Evolutionary conservation across 2,888 invertebrate genomes (phyloP).

Genomic region (Selenia dentaria): DNA sequence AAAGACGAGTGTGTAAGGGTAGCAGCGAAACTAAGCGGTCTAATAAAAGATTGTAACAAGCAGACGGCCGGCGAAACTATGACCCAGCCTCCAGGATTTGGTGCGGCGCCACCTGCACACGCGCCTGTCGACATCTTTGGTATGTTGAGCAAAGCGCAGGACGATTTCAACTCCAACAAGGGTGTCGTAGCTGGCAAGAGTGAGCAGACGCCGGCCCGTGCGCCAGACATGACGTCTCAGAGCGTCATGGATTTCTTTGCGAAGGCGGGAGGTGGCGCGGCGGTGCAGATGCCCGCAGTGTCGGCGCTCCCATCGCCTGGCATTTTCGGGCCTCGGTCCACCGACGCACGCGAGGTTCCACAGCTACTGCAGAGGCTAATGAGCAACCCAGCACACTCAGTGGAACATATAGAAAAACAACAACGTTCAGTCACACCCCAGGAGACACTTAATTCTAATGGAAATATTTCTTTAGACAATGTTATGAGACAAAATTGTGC

Average conservation of each 20-base stretch:
- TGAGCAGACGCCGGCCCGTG: constrained; percentile 76
- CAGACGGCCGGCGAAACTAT: constrained; percentile 65
- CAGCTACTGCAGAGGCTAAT: constrained; percentile 90
- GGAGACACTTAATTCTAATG: constrained; percentile 69
- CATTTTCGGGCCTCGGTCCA: constrained; percentile 72
- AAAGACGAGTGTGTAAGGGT: constrained; percentile 94
- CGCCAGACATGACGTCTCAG: constrained; percentile 90
- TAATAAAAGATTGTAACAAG: constrained; percentile 87
- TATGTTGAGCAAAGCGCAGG: constrained; percentile 95
- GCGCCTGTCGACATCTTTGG: constrained; percentile 90
- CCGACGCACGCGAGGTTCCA: constrained; percentile 85
- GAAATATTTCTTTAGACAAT: constrained; percentile 52
- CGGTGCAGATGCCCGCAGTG: constrained; percentile 81
- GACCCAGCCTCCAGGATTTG: constrained; percentile 63
- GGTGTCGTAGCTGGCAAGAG: constrained; percentile 60
- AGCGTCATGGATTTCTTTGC: constrained; percentile 96
- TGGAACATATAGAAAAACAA: constrained; percentile 95
- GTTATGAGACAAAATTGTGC: constrained; percentile 53
- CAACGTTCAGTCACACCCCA: constrained; percentile 91
- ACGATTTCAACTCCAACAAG: constrained; percentile 90
- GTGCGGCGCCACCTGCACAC: constrained; percentile 58
- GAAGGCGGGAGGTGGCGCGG: constrained; percentile 86
- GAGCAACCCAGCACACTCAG: constrained; percentile 92
- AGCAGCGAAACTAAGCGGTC: constrained; percentile 88
- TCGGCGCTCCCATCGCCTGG: constrained; percentile 77